These are phyloP conservation scores for Corythaeola cristata DNA, from an alignment of 2,113 vertebrate genomes.

Conservation along the genomic window DNA sequence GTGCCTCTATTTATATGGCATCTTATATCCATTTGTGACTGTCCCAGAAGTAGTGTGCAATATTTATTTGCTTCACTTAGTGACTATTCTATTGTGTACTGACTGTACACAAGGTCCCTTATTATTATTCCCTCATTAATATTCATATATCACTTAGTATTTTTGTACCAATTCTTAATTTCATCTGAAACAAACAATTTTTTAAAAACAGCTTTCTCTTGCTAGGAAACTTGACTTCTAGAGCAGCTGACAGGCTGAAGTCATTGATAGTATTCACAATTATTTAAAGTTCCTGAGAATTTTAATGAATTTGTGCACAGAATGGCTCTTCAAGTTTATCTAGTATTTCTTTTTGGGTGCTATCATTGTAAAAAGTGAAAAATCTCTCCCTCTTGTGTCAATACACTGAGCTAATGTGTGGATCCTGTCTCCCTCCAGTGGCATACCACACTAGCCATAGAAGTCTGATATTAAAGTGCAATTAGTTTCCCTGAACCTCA, in stretches of 20 bases:
- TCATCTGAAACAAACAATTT: background rate
- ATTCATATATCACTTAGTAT: background rate
- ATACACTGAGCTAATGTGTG: background rate
- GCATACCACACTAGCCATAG: background rate
- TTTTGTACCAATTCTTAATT: background rate
- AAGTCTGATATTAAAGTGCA: background rate
- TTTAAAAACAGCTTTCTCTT: background rate
- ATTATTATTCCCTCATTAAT: background rate
- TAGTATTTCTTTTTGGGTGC: background rate
- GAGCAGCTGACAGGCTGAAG: background rate
- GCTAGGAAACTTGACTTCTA: background rate
- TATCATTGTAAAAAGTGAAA: background rate
- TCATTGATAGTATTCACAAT: background rate
- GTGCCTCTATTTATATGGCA: background rate
- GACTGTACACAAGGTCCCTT: background rate
- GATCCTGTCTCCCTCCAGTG: conserved; percentile 69
- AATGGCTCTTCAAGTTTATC: background rate
- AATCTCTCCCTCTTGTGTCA: background rate
- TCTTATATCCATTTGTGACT: background rate
- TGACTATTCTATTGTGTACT: background rate
- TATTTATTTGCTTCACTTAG: background rate
- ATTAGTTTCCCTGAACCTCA: background rate
- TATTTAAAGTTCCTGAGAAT: background rate
- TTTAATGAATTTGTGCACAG: background rate
- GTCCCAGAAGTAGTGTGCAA: background rate